phyloP scores from a whole-genome alignment of 2,797 vertebrate species.

The Hyperoplus lanceolatus region DNA sequence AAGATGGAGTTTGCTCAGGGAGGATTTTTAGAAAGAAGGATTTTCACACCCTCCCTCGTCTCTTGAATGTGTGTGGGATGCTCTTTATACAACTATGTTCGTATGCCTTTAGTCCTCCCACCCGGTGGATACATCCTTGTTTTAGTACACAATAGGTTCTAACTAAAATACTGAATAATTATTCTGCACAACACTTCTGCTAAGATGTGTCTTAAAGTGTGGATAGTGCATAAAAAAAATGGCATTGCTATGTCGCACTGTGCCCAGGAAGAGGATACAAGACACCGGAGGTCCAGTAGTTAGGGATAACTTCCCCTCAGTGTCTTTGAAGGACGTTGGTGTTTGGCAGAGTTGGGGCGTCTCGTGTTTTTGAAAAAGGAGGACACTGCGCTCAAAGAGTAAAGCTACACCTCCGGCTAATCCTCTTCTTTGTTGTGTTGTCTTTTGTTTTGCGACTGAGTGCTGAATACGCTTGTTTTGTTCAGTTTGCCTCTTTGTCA shows the following conservation, averaged over 20 bases:
- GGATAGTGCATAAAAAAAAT: slow-evolving; percentile 25
- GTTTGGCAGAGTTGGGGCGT: slow-evolving; percentile 41
- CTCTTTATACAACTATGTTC: slow-evolving; percentile 48
- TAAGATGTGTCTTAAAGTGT: slow-evolving; percentile 30
- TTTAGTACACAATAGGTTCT: slow-evolving; percentile 53
- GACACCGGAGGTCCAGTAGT: slow-evolving; percentile 53
- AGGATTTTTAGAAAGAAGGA: slow-evolving; percentile 26
- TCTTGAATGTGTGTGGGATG: slow-evolving; percentile 49
- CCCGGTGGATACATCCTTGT: slow-evolving; percentile 34
- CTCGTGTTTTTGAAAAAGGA: slow-evolving; percentile 39
- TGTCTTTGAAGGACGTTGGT: slow-evolving; percentile 40
- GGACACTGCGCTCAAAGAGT: slow-evolving; percentile 21
- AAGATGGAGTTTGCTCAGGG: slow-evolving; percentile 44
- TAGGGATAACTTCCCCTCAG: slow-evolving; percentile 42
- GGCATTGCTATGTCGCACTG: slow-evolving; percentile 8
- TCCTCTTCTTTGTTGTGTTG: slow-evolving; percentile 22
- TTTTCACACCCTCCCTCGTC: slow-evolving; percentile 45
- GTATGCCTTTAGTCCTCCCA: slow-evolving; percentile 53
- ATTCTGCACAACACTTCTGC: slow-evolving; percentile 22
- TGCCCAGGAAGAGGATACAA: slow-evolving; percentile 38
- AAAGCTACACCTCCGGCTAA: slow-evolving; percentile 34
- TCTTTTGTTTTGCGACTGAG: slow-evolving; percentile 8
- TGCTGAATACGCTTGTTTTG: slow-evolving; percentile 22
- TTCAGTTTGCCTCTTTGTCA: slow-evolving; percentile 14
- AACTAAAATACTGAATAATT: slow-evolving; percentile 50